Percentiles rank a stretch among this genome's conserved stretches.
These are phyloP conservation scores for Stomatorhinus ivindoensis DNA, from an alignment of 2,113 vertebrate species.

Conservation along the genomic window DNA sequence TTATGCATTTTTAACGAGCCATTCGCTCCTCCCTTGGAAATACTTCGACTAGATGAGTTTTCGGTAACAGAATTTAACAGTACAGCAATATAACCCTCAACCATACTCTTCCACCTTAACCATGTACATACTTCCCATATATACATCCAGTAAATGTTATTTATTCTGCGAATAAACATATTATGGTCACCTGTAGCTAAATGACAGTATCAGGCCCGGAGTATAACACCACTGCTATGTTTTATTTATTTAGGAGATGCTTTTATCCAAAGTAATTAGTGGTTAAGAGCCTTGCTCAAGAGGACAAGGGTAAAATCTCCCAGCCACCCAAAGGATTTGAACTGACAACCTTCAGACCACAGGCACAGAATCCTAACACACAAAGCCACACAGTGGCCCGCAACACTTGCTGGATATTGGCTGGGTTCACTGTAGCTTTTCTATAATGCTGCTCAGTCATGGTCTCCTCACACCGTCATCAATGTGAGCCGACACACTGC, in stretches of 20 bases:
- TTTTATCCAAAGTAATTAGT: background rate
- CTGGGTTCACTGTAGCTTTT: too few relatives aligned
- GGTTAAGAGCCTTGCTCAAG: background rate
- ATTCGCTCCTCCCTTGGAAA: background rate
- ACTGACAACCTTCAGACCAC: background rate
- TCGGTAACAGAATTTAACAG: background rate
- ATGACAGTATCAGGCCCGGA: background rate
- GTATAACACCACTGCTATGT: background rate
- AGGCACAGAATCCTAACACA: background rate
- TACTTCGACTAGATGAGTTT: background rate
- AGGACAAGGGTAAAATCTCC: background rate
- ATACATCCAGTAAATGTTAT: background rate
- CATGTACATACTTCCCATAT: background rate
- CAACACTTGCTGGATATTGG: background rate
- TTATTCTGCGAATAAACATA: background rate
- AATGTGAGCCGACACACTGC: background rate
- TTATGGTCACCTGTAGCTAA: background rate
- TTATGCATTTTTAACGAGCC: background rate
- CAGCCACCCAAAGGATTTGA: background rate
- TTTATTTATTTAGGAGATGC: background rate
- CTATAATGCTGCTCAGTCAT: background rate
- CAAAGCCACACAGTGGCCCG: background rate
- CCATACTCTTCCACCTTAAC: background rate
- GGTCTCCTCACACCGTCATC: background rate
- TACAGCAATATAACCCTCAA: background rate